Evolutionary conservation across 1,140 invertebrate species (phyloP), one percentile per base, ranked within the genome.

Genomic region (Matsumurasca onukii): DNA sequence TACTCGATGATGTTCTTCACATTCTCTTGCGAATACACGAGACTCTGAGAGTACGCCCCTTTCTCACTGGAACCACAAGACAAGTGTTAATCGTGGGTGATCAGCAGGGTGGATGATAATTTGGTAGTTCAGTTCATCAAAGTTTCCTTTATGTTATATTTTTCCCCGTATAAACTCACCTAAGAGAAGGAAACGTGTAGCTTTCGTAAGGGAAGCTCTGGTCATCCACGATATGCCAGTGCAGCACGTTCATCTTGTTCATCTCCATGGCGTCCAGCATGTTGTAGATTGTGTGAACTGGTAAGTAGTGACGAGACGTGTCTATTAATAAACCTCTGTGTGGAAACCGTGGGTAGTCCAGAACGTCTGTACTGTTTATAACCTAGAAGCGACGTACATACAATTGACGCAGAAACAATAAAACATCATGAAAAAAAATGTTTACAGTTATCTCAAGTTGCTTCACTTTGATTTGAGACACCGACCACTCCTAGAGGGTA

Each of bases 201-300:
- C 92, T 95, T 66, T 89, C 81, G 77, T 92, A 97, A 0, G 95
- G 94, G 78, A 97, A 98, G 72, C 92, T 91, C 71, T 93, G 89
- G 77, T 96, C 93, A 77, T 98, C 95, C 0, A 92, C 89, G 25
- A 98, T 91, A 78, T 98, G 95, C 95, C 95, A 98, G 77, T 97
- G 95, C 68, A 98, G 89, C 0, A 97, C 93, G 78, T 97, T 97
- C 66, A 94, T 80, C 80, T 97, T 98, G 77, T 94, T 95, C 71
- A 90, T 89, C 1, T 89, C 85, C 93, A 97, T 94, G 0, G 90
- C 88, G 69, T 92, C 91, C 31, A 96, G 74, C 1, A 86, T 90
- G 30, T 84, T 76, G 15, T 86, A 74, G 25, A 96, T 86, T 31
- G 84, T 85, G 1, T 75, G 63, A 1, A 92, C 70, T 0, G 89